Percentiles rank a stretch among this genome's conserved stretches.
Evolutionary conservation across 2,113 vertebrate genomes (phyloP).

Genomic region (Ploceus nigricollis): DNA sequence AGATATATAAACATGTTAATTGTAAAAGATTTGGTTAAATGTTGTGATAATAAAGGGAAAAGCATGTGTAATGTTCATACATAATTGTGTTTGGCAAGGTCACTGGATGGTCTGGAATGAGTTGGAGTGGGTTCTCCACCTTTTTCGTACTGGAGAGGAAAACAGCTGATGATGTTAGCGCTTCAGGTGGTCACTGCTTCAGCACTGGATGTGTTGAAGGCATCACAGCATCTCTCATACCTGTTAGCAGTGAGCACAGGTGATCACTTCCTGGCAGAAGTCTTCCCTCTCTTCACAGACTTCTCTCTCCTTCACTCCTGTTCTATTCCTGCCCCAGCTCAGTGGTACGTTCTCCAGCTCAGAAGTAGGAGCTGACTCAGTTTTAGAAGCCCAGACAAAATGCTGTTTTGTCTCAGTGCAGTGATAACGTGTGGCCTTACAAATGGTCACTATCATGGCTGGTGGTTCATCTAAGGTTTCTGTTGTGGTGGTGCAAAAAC

Average conservation of each 20-base stretch:
- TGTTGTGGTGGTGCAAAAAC: not conserved
- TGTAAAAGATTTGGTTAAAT: not conserved
- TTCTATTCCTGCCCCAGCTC: not conserved
- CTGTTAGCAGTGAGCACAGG: not conserved
- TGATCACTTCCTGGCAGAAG: not conserved
- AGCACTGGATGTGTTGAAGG: not conserved
- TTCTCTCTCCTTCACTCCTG: not conserved
- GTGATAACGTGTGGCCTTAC: not conserved
- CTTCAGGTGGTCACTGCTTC: not conserved
- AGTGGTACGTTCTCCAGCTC: not conserved
- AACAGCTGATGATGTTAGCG: not conserved
- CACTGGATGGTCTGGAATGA: not conserved
- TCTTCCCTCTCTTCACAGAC: not conserved
- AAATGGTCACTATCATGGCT: not conserved
- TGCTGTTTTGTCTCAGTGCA: not conserved
- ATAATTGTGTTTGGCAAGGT: not conserved
- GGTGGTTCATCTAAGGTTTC: not conserved
- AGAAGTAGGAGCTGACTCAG: not conserved
- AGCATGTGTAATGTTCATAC: not conserved
- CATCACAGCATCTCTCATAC: rapidly evolving
- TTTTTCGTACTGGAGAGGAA: not conserved
- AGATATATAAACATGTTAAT: not conserved
- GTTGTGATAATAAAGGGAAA: not conserved
- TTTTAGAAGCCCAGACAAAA: not conserved
- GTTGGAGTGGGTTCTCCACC: not conserved